A percentile compares a stretch with the other conserved stretches of the same genome.
phyloP scores from a whole-genome alignment of 2,113 vertebrate species.

The Mus pahari region DNA sequence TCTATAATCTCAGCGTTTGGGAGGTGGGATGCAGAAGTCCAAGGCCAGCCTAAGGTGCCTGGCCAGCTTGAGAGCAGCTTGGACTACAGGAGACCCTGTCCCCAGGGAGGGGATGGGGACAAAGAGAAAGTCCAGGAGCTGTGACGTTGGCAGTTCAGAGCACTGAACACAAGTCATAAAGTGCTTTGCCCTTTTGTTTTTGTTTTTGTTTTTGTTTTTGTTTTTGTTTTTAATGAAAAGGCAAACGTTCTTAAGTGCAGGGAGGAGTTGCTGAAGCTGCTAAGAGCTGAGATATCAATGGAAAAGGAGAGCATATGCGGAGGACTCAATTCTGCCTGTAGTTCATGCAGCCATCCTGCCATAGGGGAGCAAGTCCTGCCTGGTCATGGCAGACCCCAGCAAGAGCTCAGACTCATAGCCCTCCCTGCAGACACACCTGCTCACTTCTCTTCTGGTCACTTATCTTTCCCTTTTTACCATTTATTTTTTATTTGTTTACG shows the following conservation, averaged over 20 bases:
- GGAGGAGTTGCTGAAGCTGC: neutral
- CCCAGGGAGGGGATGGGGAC: neutral
- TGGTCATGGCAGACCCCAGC: neutral
- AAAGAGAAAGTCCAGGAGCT: neutral
- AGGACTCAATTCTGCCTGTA: neutral
- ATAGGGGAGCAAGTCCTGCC: neutral
- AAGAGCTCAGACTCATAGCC: neutral
- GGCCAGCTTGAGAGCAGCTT: neutral
- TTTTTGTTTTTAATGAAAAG: neutral
- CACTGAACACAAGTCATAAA: neutral
- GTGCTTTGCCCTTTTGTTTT: neutral
- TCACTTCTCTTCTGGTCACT: neutral
- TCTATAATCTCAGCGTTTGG: neutral
- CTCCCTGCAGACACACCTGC: neutral
- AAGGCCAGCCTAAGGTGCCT: neutral
- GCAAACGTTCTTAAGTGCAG: neutral
- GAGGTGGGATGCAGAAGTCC: neutral
- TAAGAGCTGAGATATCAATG: neutral
- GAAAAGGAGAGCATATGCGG: neutral
- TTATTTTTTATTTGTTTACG: neutral
- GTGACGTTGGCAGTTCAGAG: neutral
- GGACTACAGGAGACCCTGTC: neutral
- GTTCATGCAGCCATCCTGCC: neutral
- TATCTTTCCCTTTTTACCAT: neutral
- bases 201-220: neutral